Conservation (phyloP, 2,113 vertebrate genomes). For the Siniperca knerii region DNA sequence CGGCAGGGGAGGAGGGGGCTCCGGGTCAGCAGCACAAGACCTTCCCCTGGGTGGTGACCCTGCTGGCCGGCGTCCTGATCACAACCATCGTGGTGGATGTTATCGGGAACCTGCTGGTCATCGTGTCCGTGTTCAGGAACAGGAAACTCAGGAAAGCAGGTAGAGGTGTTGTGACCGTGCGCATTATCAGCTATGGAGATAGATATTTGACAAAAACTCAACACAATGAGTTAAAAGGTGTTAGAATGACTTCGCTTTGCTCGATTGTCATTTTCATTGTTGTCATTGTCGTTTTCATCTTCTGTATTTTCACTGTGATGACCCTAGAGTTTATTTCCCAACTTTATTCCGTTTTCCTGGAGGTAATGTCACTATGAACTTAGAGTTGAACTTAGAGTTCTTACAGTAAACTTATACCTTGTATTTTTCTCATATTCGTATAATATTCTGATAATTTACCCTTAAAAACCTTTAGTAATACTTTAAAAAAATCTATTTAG, state of each 20-base stretch:
- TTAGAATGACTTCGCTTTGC: neutral
- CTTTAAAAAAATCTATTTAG: neutral
- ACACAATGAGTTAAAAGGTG: neutral
- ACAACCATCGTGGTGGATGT: constrained; percentile 87
- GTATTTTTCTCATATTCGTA: neutral
- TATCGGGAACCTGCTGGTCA: constrained; percentile 88
- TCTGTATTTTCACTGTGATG: neutral
- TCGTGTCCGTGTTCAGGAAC: constrained; percentile 89
- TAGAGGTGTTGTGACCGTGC: constrained; percentile 19
- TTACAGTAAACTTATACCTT: neutral
- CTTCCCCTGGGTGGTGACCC: constrained; percentile 80
- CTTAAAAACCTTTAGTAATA: neutral
- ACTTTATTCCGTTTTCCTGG: neutral
- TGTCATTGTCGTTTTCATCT: no score
- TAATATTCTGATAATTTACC: neutral
- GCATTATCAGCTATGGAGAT: neutral
- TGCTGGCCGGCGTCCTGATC: constrained; percentile 86
- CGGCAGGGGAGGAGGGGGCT: constrained; percentile 59
- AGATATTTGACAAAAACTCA: neutral
- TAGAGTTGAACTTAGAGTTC: neutral
- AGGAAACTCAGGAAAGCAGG: constrained; percentile 89
- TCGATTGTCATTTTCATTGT: neutral
- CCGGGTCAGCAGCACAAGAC: constrained; percentile 62
- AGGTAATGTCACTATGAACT: neutral
- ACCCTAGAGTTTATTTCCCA: neutral